A percentile compares a stretch with the other conserved stretches of the same genome.
Evolutionary conservation across 1,140 invertebrate genomes (phyloP).

Genomic region (Drosophila erecta): DNA sequence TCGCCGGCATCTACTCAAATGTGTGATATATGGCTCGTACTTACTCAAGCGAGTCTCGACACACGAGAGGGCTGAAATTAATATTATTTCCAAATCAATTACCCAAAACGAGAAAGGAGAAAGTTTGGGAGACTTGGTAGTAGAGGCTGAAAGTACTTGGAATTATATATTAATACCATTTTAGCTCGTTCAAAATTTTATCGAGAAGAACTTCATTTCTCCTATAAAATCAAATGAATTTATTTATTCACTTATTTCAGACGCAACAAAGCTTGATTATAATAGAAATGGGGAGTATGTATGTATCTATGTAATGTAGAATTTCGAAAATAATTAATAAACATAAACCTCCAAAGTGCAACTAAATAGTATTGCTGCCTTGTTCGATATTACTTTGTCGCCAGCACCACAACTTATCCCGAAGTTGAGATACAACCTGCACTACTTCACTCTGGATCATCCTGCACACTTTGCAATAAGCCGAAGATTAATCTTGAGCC

Average conservation of each 20-base stretch:
- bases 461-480: slow-evolving; percentile 32
- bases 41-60: slow-evolving; percentile 64
- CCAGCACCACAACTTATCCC: slow-evolving; percentile 1
- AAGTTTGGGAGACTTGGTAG: slow-evolving; percentile 2
- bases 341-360: too few species aligned
- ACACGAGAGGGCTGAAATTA: slow-evolving; percentile 57
- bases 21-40: slow-evolving; percentile 70
- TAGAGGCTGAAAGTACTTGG: slow-evolving; percentile 1
- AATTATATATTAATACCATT: neutral
- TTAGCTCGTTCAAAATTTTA: neutral
- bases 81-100: slow-evolving; percentile 74
- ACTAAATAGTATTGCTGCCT: too few species aligned
- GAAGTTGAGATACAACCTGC: neutral
- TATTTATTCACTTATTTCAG: too few species aligned
- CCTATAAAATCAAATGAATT: neutral
- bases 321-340: neutral
- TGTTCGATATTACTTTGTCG: neutral
- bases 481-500: slow-evolving; percentile 51
- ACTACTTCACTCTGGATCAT: slow-evolving; percentile 14
- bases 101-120: slow-evolving; percentile 61
- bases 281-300: too few species aligned
- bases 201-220: neutral
- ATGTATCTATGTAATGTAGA: too few species aligned
- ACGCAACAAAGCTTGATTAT: too few species aligned
- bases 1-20: slow-evolving; percentile 64